phyloP scores from a whole-genome alignment of 2,113 vertebrate species.

The Alaudala cheleensis region DNA sequence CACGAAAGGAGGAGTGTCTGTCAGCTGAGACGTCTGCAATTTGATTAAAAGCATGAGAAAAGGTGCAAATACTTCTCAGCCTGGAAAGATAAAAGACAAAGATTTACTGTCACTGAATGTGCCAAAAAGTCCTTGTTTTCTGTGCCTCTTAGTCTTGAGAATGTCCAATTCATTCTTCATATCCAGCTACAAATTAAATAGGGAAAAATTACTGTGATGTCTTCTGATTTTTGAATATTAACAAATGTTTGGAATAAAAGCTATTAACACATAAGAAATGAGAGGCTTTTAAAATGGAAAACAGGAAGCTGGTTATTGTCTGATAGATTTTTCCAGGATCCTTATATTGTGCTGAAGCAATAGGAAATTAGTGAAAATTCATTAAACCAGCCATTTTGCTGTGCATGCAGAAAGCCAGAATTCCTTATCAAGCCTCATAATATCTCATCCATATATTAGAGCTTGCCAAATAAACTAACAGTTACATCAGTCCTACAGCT shows the following conservation, averaged over 20 bases:
- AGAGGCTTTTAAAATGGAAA: background rate
- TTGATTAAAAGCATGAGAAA: slow-evolving; percentile 14
- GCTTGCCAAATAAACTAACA: slow-evolving; percentile 27
- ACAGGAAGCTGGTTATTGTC: background rate
- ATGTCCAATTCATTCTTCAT: background rate
- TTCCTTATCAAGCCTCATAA: slow-evolving; percentile 4
- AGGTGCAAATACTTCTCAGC: background rate
- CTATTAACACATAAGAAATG: background rate
- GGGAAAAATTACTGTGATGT: background rate
- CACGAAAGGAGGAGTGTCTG: background rate
- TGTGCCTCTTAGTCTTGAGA: background rate
- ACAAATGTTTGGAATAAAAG: background rate
- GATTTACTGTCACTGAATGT: background rate
- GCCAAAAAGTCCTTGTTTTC: background rate
- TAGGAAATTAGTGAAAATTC: slow-evolving; percentile 4
- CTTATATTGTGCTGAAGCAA: background rate
- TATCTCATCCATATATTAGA: slow-evolving; percentile 51
- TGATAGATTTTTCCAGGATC: background rate
- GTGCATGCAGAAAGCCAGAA: background rate
- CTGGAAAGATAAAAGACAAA: slow-evolving; percentile 10
- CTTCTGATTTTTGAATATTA: background rate
- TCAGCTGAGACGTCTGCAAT: background rate
- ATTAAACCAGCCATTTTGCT: background rate
- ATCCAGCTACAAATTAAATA: background rate
- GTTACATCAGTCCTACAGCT: slow-evolving; percentile 66